A percentile compares a stretch with the other conserved stretches of the same genome.
Conservation (phyloP, 2,888 invertebrate genomes). For the Tetheella fluctuosa region DNA sequence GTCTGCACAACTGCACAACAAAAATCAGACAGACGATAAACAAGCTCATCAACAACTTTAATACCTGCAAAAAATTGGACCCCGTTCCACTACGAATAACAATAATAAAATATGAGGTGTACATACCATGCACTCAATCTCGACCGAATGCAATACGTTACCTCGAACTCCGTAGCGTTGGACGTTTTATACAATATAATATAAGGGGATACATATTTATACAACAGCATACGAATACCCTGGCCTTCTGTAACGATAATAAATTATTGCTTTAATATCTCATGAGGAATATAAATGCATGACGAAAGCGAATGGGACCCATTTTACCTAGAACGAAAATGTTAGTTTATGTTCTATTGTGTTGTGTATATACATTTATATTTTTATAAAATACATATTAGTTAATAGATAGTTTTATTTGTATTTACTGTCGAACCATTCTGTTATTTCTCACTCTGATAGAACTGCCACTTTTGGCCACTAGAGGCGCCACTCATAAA, state of each 20-base stretch:
- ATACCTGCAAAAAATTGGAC: conserved; percentile 43
- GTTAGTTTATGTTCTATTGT: background rate
- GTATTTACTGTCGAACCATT: too few relatives aligned
- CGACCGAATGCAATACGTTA: conserved; percentile 38
- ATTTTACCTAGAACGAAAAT: background rate
- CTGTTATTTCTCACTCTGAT: too few relatives aligned
- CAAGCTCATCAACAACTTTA: conserved; percentile 18
- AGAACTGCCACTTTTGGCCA: too few relatives aligned
- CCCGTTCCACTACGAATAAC: conserved; percentile 21
- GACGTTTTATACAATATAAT: too few relatives aligned
- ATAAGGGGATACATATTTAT: conserved; percentile 33
- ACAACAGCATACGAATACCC: conserved; percentile 36
- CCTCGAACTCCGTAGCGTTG: too few relatives aligned
- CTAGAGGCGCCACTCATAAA: too few relatives aligned
- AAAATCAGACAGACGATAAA: conserved; percentile 52
- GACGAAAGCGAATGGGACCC: background rate
- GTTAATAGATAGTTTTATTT: too few relatives aligned
- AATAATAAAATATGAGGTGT: conserved; percentile 32
- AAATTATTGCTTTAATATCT: conserved; percentile 43
- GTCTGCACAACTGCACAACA: conserved; percentile 53
- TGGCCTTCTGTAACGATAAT: conserved; percentile 65
- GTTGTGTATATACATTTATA: too few relatives aligned
- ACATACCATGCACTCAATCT: conserved; percentile 46
- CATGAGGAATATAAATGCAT: conserved; percentile 4
- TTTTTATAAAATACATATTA: too few relatives aligned